Evolutionary conservation across 2,797 vertebrate genomes (phyloP).

Genomic region (Margarornis squamiger): DNA sequence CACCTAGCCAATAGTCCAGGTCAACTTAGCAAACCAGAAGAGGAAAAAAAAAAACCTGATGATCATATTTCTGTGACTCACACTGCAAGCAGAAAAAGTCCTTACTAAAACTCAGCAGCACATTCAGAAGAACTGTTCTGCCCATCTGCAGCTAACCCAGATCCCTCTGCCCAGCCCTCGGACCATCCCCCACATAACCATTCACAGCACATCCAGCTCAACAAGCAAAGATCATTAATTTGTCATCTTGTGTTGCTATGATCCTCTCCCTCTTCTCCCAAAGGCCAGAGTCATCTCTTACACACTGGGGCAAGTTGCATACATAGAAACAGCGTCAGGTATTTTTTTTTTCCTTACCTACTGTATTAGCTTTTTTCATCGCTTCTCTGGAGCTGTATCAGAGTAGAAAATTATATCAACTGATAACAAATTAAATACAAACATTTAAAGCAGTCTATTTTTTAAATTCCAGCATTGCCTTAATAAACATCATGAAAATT

Average conservation of each 20-base stretch:
- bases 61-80: neutral
- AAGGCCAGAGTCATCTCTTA: neutral
- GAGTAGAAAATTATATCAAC: neutral
- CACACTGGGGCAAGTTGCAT: accelerated
- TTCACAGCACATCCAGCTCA: neutral
- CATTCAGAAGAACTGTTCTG: neutral
- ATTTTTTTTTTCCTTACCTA: neutral
- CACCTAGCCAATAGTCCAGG: neutral
- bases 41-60: neutral
- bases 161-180: neutral
- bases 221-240: neutral
- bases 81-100: neutral
- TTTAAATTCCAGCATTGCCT: neutral
- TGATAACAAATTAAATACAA: neutral
- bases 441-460: neutral
- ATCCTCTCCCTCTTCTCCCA: neutral
- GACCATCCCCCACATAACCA: neutral
- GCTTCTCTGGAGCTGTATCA: neutral
- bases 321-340: neutral
- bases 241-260: neutral
- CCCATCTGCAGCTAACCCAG: neutral
- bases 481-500: neutral
- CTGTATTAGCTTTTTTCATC: neutral
- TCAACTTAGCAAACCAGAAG: neutral
- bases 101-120: neutral